Conservation (phyloP, 2,797 vertebrate genomes). For the Chaetodon trifasciatus region DNA sequence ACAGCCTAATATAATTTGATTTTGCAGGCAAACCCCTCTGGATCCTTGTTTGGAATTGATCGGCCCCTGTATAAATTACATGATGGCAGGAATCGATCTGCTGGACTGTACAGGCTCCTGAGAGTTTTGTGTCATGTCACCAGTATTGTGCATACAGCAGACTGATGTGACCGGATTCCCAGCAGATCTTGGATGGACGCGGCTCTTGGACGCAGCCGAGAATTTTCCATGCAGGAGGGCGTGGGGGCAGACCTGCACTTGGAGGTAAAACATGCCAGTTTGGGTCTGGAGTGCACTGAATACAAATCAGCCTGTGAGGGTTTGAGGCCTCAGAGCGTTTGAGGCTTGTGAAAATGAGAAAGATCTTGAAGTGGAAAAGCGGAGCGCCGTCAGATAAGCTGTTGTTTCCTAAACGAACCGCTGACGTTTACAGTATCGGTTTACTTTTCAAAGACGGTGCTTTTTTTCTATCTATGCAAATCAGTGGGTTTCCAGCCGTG, state of each 20-base stretch:
- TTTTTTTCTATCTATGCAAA: slow-evolving; percentile 86
- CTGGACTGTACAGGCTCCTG: background rate
- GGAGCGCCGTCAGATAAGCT: slow-evolving; percentile 30
- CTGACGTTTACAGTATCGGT: slow-evolving; percentile 69
- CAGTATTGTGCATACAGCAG: slow-evolving; percentile 9
- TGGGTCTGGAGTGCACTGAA: slow-evolving; percentile 48
- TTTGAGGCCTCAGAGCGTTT: slow-evolving; percentile 34
- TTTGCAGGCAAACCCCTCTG: slow-evolving; percentile 3
- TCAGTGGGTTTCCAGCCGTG: slow-evolving; percentile 67
- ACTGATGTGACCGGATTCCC: slow-evolving; percentile 13
- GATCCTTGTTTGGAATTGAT: slow-evolving; percentile 12
- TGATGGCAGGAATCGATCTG: background rate
- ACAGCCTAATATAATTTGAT: background rate
- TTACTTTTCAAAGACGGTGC: slow-evolving; percentile 74
- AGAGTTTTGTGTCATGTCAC: slow-evolving; percentile 11
- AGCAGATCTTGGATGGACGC: slow-evolving; percentile 39
- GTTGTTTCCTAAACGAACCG: slow-evolving; percentile 30
- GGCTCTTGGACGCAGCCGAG: slow-evolving; percentile 18
- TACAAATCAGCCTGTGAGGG: slow-evolving; percentile 51
- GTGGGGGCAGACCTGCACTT: background rate
- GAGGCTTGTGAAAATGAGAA: slow-evolving; percentile 20
- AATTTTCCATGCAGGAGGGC: slow-evolving; percentile 13
- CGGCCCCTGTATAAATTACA: slow-evolving; percentile 20
- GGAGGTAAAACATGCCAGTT: slow-evolving; percentile 50
- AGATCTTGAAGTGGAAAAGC: slow-evolving; percentile 1